phyloP scores from a whole-genome alignment of 1,140 invertebrate species.

The Acyrthosiphon pisum region DNA sequence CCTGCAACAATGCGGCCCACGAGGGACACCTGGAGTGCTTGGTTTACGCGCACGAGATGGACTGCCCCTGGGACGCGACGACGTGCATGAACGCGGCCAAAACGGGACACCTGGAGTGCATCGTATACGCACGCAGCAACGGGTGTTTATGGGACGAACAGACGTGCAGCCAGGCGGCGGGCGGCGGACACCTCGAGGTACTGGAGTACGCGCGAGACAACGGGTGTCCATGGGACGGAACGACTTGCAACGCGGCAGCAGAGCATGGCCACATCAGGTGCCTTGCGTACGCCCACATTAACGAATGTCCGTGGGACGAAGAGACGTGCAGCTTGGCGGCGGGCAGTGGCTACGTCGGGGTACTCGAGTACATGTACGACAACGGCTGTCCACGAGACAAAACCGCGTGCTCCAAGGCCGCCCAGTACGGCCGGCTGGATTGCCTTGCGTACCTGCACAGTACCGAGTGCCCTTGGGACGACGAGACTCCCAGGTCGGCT shows the following conservation, averaged over 20 bases:
- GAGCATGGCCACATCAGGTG: background rate
- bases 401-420: background rate
- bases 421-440: background rate
- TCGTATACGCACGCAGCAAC: background rate
- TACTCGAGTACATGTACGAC: background rate
- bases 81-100: background rate
- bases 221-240: background rate
- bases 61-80: background rate
- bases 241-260: background rate
- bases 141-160: background rate
- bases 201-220: background rate
- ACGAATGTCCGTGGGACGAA: background rate
- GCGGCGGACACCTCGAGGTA: background rate
- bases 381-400: background rate
- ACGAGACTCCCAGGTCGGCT: too few relatives aligned
- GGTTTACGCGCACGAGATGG: background rate
- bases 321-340: background rate
- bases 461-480: too few relatives aligned
- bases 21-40: background rate
- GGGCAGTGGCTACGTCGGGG: background rate
- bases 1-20: background rate
- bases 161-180: background rate
- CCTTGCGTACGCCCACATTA: background rate
- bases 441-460: too few relatives aligned
- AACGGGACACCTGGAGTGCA: background rate